phyloP scores from a whole-genome alignment of 2,888 invertebrate genomes.

The Mesorhabditis spiculigera region DNA sequence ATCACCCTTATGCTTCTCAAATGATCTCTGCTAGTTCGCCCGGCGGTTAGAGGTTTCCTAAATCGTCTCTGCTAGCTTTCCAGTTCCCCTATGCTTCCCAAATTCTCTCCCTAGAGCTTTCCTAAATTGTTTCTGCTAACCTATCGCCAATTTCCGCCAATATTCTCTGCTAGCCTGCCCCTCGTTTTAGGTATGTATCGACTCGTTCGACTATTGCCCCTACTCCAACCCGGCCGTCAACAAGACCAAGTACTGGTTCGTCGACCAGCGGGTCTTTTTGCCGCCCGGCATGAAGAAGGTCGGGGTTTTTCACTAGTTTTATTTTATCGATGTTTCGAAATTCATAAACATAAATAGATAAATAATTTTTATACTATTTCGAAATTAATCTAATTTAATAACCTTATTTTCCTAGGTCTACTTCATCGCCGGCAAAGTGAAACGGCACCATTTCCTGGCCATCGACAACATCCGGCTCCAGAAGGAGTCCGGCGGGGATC shows the following conservation, averaged over 20 bases:
- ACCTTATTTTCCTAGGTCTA: slow-evolving; percentile 21
- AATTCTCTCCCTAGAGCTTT: too few relatives aligned
- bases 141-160: too few relatives aligned
- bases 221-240: slow-evolving; percentile 30
- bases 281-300: slow-evolving; percentile 24
- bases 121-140: too few relatives aligned
- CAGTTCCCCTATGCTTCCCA: too few relatives aligned
- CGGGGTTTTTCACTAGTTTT: background rate
- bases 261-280: slow-evolving; percentile 26
- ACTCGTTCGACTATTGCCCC: slow-evolving; percentile 39
- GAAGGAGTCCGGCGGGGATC: slow-evolving; percentile 9
- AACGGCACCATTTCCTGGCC: slow-evolving; percentile 34
- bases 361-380: background rate
- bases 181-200: slow-evolving; percentile 28
- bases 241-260: slow-evolving; percentile 27
- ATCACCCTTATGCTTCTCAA: too few relatives aligned
- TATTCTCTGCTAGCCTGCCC: too few relatives aligned
- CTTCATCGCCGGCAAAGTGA: slow-evolving; percentile 33
- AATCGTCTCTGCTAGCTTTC: too few relatives aligned
- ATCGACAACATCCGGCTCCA: slow-evolving; percentile 34
- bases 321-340: too few relatives aligned
- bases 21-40: too few relatives aligned
- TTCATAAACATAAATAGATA: background rate
- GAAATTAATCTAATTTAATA: too few relatives aligned
- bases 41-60: too few relatives aligned